Evolutionary conservation across 2,797 vertebrate genomes (phyloP).

Genomic region (Tympanoctomys barrerae): DNA sequence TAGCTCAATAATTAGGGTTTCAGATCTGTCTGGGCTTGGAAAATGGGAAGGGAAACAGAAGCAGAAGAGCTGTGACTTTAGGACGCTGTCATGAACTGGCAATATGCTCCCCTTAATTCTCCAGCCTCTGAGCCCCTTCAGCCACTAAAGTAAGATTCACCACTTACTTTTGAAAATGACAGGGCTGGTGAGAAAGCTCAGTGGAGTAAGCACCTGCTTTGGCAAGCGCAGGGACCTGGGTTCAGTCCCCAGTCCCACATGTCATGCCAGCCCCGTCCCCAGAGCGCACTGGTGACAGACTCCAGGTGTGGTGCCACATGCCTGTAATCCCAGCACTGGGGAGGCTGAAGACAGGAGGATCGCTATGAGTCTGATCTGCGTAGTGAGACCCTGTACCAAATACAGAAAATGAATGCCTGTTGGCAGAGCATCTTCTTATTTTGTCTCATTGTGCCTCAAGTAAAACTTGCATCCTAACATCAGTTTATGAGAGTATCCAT

Average conservation of each 20-base stretch:
- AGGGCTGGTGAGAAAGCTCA: no score
- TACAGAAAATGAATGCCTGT: background rate
- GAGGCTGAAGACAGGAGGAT: no score
- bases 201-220: no score
- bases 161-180: background rate
- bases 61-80: background rate
- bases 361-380: no score
- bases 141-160: background rate
- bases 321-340: no score
- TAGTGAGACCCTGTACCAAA: no score
- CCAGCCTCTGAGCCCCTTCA: background rate
- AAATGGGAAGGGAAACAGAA: background rate
- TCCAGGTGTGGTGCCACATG: no score
- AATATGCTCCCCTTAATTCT: background rate
- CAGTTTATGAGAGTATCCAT: background rate
- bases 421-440: background rate
- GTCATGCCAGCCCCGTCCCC: no score
- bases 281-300: no score
- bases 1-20: background rate
- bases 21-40: constrained; percentile 8
- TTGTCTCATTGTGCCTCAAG: background rate
- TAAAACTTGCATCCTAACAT: background rate
- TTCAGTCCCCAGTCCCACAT: no score
- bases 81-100: background rate
- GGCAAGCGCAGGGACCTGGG: no score